These are phyloP conservation scores for Glyphotaelius pellucidus DNA, from an alignment of 2,888 invertebrate species.

Conservation along the genomic window DNA sequence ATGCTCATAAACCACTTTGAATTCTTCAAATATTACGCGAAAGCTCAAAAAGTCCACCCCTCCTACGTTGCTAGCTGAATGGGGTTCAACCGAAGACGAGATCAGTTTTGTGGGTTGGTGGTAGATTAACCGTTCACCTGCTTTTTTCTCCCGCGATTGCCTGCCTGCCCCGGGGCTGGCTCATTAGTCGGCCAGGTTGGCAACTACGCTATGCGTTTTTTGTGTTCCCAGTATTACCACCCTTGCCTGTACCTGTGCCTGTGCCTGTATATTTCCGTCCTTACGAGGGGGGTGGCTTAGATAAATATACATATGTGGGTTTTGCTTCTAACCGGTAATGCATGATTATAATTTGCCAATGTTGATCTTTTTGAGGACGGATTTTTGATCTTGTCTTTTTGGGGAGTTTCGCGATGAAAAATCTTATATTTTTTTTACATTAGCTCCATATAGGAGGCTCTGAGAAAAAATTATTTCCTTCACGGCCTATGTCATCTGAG, in stretches of 20 bases:
- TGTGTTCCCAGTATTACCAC: neutral
- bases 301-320: neutral
- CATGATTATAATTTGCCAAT: neutral
- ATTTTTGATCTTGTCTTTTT: neutral
- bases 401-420: neutral
- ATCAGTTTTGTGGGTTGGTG: constrained; percentile 26
- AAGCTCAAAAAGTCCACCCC: neutral
- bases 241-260: neutral
- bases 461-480: too few species aligned
- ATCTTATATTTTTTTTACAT: too few species aligned
- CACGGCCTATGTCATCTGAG: too few species aligned
- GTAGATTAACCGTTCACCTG: constrained; percentile 51
- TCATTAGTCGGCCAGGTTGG: constrained; percentile 50
- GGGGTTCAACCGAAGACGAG: constrained; percentile 27
- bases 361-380: neutral
- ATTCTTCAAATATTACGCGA: neutral
- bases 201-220: constrained; percentile 41
- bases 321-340: neutral
- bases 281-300: neutral
- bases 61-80: neutral
- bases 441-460: too few species aligned
- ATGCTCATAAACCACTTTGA: too few species aligned
- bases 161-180: constrained; percentile 38
- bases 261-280: neutral
- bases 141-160: constrained; percentile 52